Percentiles rank a stretch among this genome's conserved stretches.
These are phyloP conservation scores for Paratilapia polleni DNA, from an alignment of 2,113 vertebrate species.

Conservation along the genomic window DNA sequence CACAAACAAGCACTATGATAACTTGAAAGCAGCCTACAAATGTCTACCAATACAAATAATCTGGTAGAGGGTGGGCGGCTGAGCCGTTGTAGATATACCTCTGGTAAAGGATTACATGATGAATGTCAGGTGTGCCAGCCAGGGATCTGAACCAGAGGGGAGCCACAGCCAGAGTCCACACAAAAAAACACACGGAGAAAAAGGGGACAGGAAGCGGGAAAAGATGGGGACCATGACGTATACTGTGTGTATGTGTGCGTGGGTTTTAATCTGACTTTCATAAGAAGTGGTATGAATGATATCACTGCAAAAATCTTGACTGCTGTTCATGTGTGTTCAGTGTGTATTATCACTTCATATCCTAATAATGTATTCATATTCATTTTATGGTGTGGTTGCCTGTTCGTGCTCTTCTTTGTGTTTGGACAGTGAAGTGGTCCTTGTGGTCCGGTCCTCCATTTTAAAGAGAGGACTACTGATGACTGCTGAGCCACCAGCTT, in stretches of 20 bases:
- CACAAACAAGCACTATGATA: neutral
- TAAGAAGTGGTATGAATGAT: neutral
- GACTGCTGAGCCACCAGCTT: slow-evolving; percentile 20
- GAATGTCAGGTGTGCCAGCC: neutral
- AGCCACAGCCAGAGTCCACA: neutral
- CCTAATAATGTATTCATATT: neutral
- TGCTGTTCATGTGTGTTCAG: neutral
- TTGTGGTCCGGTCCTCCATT: slow-evolving; percentile 25
- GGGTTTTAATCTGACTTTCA: neutral
- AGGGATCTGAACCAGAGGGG: neutral
- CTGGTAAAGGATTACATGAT: neutral
- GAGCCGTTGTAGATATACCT: neutral
- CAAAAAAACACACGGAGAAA: neutral
- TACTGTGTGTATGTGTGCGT: neutral
- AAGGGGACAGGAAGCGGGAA: neutral
- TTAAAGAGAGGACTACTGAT: slow-evolving; percentile 34
- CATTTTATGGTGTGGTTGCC: neutral
- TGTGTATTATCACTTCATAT: neutral
- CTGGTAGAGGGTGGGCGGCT: neutral
- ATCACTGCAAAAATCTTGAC: neutral
- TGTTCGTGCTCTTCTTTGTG: neutral
- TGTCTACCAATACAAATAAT: neutral
- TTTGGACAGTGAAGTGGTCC: slow-evolving; percentile 33
- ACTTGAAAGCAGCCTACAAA: neutral
- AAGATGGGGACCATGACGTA: neutral